A percentile compares a stretch with the other conserved stretches of the same genome.
Conservation (phyloP, 2,113 vertebrate species). For the Macaca fascicularis region DNA sequence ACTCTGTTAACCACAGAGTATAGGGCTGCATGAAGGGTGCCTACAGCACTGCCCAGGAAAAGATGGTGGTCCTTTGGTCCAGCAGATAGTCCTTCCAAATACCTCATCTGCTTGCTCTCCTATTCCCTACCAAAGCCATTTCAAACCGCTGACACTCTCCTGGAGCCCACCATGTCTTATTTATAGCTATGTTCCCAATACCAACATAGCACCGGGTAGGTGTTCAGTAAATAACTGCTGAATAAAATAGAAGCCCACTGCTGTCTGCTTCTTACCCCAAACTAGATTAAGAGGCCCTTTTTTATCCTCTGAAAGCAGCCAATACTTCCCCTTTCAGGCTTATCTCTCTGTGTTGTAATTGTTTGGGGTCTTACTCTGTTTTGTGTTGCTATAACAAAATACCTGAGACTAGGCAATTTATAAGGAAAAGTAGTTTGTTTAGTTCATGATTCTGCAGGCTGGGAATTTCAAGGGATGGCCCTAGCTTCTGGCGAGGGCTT, state of each 20-base stretch:
- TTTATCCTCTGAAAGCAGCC: not conserved
- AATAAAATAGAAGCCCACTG: not conserved
- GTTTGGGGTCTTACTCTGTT: not conserved
- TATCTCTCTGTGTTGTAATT: not conserved
- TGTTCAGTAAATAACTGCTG: not conserved
- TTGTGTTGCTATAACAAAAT: not conserved
- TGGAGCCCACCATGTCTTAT: not conserved
- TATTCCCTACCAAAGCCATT: not conserved
- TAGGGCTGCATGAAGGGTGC: not conserved
- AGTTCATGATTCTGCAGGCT: not conserved
- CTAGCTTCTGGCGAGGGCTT: not conserved
- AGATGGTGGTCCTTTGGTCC: not conserved
- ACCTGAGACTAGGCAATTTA: not conserved
- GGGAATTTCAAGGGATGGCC: not conserved
- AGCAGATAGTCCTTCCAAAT: not conserved
- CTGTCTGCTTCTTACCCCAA: not conserved
- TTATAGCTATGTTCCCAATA: not conserved
- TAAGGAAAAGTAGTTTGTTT: not conserved
- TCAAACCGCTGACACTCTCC: not conserved
- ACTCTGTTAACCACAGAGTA: not conserved
- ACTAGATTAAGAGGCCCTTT: not conserved
- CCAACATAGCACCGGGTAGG: not conserved
- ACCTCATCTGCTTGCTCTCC: not conserved
- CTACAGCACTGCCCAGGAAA: not conserved
- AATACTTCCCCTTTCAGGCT: not conserved